Evolutionary conservation across 2,113 vertebrate species (phyloP).

Genomic region (Notarius lentiginosus): DNA sequence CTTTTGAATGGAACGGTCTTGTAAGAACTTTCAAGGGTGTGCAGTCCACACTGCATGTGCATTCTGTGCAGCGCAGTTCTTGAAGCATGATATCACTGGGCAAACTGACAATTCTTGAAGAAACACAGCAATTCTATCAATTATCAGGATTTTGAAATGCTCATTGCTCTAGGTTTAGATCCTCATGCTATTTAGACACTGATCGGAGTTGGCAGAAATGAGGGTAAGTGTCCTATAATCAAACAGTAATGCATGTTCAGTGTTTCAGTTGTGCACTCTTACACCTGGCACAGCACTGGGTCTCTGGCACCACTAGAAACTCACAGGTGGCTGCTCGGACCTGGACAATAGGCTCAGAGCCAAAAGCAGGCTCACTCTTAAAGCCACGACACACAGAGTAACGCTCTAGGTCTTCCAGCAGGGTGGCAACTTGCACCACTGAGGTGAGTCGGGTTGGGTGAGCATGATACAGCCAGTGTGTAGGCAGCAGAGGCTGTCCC

Average conservation of each 20-base stretch:
- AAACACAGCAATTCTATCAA: background rate
- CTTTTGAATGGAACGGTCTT: background rate
- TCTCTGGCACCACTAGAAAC: constrained; percentile 67
- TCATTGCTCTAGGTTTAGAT: background rate
- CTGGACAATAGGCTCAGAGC: constrained; percentile 56
- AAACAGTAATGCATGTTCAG: background rate
- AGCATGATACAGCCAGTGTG: constrained; percentile 68
- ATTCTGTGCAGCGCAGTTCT: background rate
- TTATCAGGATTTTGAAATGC: background rate
- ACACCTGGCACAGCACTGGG: constrained; percentile 64
- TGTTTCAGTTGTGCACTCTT: constrained; percentile 38
- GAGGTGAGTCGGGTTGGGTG: constrained; percentile 60
- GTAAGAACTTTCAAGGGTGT: background rate
- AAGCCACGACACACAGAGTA: constrained; percentile 70
- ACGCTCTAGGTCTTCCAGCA: constrained; percentile 72
- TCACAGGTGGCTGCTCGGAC: constrained; percentile 72
- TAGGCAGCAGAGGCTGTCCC: constrained; percentile 72
- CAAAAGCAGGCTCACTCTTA: constrained; percentile 8
- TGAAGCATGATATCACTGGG: background rate
- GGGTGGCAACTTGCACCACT: constrained; percentile 57
- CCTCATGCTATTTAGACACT: background rate
- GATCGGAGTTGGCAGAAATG: background rate
- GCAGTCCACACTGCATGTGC: background rate
- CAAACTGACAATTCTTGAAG: background rate
- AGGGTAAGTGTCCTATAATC: background rate